Evolutionary conservation across 1,140 invertebrate species (phyloP).

Genomic region (Babylonia areolata): DNA sequence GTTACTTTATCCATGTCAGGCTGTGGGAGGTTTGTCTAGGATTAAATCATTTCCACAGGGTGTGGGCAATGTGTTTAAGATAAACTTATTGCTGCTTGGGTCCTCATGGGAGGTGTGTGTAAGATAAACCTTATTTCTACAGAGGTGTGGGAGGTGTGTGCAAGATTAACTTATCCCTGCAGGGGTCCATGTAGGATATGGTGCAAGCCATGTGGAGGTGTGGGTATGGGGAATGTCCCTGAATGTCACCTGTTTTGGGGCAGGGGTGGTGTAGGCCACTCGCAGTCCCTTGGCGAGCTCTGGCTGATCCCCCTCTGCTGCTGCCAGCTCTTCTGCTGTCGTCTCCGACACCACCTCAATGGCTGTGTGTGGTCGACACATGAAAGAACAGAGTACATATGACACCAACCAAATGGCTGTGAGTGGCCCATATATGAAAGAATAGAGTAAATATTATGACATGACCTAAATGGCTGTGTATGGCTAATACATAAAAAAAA

Average conservation of each 20-base stretch:
- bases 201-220: background rate
- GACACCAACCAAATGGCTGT: constrained; percentile 68
- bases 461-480: constrained; percentile 67
- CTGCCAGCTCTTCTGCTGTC: constrained; percentile 63
- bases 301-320: constrained; percentile 60
- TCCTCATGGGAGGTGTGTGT: too few species aligned
- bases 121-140: too few species aligned
- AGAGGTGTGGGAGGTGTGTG: too few species aligned
- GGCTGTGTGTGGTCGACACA: constrained; percentile 41
- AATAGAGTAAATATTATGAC: constrained; percentile 40
- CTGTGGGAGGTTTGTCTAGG: too few species aligned
- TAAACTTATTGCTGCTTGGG: too few species aligned
- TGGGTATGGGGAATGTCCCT: background rate
- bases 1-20: too few species aligned
- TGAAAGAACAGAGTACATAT: too few species aligned
- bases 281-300: constrained; percentile 81
- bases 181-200: too few species aligned
- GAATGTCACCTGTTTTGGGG: constrained; percentile 44
- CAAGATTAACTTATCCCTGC: too few species aligned
- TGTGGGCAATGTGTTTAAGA: too few species aligned
- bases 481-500: too few species aligned
- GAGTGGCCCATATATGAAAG: background rate
- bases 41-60: too few species aligned
- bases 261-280: constrained; percentile 82
- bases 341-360: constrained; percentile 70